A percentile compares a stretch with the other conserved stretches of the same genome.
Conservation (phyloP, 1,140 invertebrate species). For the Lordiphosa collinella region DNA sequence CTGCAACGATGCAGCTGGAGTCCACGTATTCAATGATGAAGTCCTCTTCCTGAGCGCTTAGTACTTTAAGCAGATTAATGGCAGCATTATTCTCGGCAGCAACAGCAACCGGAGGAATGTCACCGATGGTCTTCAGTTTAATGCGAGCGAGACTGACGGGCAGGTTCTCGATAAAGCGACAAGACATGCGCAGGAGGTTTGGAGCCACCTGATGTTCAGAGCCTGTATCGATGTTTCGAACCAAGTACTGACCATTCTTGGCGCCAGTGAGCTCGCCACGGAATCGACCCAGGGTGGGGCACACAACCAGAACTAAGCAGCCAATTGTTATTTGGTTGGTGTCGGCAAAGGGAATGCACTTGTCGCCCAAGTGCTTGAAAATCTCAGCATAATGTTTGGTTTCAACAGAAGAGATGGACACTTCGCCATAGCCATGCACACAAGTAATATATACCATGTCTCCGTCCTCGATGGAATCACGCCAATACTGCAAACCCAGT, state of each 20-base stretch:
- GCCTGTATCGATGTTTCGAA: conserved; percentile 46
- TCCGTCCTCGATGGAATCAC: conserved; percentile 13
- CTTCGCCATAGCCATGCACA: conserved; percentile 16
- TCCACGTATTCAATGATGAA: conserved; percentile 13
- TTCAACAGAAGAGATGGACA: conserved; percentile 40
- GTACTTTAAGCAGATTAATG: conserved; percentile 4
- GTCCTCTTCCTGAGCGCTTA: background rate
- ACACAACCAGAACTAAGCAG: conserved; percentile 27
- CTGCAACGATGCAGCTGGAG: background rate
- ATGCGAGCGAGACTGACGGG: conserved; percentile 26
- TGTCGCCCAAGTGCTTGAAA: conserved; percentile 27
- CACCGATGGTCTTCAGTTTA: conserved; percentile 25
- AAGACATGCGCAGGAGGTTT: conserved; percentile 30
- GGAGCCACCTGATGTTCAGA: conserved; percentile 2
- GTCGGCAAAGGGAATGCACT: conserved; percentile 22
- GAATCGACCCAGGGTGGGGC: conserved; percentile 13
- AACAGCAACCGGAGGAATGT: conserved; percentile 28
- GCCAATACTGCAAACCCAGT: conserved; percentile 43
- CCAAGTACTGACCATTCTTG: background rate
- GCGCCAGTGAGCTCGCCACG: conserved; percentile 31
- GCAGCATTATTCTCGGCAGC: conserved; percentile 17
- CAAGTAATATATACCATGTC: conserved; percentile 32
- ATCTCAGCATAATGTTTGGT: conserved; percentile 18
- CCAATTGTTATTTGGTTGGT: conserved; percentile 18
- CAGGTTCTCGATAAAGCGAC: conserved; percentile 40